These are phyloP conservation scores for Cenopis cana DNA, from an alignment of 2,888 invertebrate genomes.

Conservation along the genomic window DNA sequence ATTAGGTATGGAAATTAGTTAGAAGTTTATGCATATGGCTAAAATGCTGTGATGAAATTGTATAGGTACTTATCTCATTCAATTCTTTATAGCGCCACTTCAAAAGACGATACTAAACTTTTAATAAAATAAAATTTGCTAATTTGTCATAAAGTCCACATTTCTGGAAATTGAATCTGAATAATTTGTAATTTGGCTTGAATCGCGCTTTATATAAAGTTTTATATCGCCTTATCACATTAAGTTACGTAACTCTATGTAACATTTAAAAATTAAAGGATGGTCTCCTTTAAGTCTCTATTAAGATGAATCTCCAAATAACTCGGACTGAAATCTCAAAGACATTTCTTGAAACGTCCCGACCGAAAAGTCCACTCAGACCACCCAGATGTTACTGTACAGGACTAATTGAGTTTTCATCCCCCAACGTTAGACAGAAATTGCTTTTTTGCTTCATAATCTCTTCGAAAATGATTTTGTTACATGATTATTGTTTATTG, in stretches of 20 bases:
- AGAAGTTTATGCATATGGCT: not conserved
- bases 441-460: slow-evolving; percentile 49
- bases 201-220: not conserved
- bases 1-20: not conserved
- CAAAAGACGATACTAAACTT: too few relatives aligned
- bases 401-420: slow-evolving; percentile 67
- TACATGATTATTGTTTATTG: slow-evolving; percentile 45
- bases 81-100: too few relatives aligned
- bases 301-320: slow-evolving; percentile 15
- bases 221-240: not conserved
- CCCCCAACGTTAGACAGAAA: slow-evolving; percentile 55
- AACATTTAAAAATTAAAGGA: not conserved
- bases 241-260: slow-evolving; percentile 1
- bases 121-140: too few relatives aligned
- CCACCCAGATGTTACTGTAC: slow-evolving; percentile 63
- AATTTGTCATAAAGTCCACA: too few relatives aligned
- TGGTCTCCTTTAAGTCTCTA: slow-evolving; percentile 6
- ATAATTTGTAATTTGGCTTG: not conserved
- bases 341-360: slow-evolving; percentile 37
- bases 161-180: not conserved
- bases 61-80: not conserved
- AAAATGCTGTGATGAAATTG: not conserved
- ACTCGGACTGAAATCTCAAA: slow-evolving; percentile 21
- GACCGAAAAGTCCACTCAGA: slow-evolving; percentile 32
- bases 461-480: slow-evolving; percentile 48